Conservation (phyloP, 1,140 invertebrate genomes). For the Triops cancriformis region DNA sequence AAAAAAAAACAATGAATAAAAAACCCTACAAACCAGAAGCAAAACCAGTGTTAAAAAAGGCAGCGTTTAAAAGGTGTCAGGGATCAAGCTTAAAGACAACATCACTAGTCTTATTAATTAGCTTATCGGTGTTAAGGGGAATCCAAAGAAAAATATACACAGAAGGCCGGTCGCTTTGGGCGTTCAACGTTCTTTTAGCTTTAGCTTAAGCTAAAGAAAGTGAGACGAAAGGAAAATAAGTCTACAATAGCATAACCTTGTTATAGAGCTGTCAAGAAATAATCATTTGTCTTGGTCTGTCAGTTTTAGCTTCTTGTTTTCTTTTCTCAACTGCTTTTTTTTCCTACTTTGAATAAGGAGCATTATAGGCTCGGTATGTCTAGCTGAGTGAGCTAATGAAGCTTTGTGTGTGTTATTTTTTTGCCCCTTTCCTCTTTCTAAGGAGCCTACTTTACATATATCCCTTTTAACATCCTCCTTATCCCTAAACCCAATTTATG, state of each 20-base stretch:
- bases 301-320: conserved; percentile 7
- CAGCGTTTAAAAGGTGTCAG: too few relatives aligned
- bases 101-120: too few relatives aligned
- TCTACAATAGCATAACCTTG: neutral
- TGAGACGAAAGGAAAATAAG: too few relatives aligned
- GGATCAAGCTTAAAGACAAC: too few relatives aligned
- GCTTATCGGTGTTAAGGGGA: too few relatives aligned
- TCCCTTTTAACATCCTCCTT: neutral
- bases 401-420: neutral
- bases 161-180: too few relatives aligned
- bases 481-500: conserved; percentile 1
- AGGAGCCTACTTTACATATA: neutral
- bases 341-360: neutral
- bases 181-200: too few relatives aligned
- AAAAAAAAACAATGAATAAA: too few relatives aligned
- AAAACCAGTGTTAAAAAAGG: too few relatives aligned
- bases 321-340: conserved; percentile 13
- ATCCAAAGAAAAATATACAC: too few relatives aligned
- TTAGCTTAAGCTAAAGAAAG: too few relatives aligned
- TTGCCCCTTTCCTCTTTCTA: neutral
- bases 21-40: too few relatives aligned
- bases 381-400: conserved; percentile 3
- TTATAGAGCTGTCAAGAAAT: neutral
- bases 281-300: conserved; percentile 5
- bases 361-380: neutral